Percentiles rank a stretch among this genome's conserved stretches.
Conservation (phyloP, 2,888 invertebrate species). For the Rhagonycha fulva region DNA sequence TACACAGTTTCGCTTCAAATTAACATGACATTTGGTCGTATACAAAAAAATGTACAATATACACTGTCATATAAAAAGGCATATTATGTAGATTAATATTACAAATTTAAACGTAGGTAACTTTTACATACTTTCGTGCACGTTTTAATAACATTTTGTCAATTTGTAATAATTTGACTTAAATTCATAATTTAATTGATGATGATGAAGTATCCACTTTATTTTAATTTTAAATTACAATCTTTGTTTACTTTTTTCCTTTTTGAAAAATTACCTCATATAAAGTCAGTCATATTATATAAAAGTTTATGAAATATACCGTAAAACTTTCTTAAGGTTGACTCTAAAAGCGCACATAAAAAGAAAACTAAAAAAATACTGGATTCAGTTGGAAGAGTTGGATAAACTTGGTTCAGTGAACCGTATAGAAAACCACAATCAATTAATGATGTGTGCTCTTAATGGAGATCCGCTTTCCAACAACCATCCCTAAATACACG, state of each 20-base stretch:
- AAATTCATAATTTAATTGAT: not conserved
- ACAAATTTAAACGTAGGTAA: too few species aligned
- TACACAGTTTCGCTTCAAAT: not conserved
- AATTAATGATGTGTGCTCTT: slow-evolving; percentile 33
- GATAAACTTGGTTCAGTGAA: slow-evolving; percentile 25
- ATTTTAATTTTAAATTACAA: not conserved
- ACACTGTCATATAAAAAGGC: not conserved
- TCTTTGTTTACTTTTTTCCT: not conserved
- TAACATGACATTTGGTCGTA: not conserved
- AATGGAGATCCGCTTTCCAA: slow-evolving; percentile 32
- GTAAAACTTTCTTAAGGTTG: not conserved
- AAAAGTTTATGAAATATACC: not conserved
- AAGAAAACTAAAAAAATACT: slow-evolving; percentile 15
- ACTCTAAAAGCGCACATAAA: slow-evolving; percentile 1
- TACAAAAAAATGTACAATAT: not conserved
- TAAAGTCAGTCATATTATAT: not conserved
- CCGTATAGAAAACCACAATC: slow-evolving; percentile 27
- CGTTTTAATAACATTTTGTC: not conserved
- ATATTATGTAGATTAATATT: too few species aligned
- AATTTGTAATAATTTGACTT: not conserved
- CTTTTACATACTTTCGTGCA: not conserved
- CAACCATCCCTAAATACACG: slow-evolving; percentile 26
- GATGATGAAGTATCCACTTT: not conserved
- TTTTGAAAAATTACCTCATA: not conserved
- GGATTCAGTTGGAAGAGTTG: slow-evolving; percentile 11